Conservation (phyloP, 2,113 vertebrate genomes). For the Salvelinus namaycush region DNA sequence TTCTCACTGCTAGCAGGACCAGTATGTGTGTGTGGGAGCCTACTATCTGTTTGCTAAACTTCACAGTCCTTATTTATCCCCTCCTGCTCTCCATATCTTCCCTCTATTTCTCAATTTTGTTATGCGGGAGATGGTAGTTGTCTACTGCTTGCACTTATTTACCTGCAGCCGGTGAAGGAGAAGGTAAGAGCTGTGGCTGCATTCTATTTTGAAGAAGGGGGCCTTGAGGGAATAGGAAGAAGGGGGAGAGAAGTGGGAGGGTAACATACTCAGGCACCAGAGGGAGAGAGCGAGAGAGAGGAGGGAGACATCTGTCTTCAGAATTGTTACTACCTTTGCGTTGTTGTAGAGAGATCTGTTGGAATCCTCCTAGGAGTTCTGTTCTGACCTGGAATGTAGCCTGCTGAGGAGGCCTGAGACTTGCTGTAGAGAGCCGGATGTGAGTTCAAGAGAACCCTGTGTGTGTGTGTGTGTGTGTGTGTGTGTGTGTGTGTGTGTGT, state of each 20-base stretch:
- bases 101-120: neutral
- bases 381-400: slow-evolving; percentile 36
- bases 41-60: neutral
- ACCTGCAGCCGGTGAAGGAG: slow-evolving; percentile 14
- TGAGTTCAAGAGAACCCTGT: slow-evolving; percentile 22
- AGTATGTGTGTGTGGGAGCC: neutral
- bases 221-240: slow-evolving; percentile 5
- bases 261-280: neutral
- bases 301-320: slow-evolving; percentile 31
- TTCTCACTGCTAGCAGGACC: slow-evolving; percentile 44
- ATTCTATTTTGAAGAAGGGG: neutral
- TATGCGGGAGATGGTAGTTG: slow-evolving; percentile 18
- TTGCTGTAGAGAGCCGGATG: slow-evolving; percentile 33
- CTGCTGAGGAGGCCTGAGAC: neutral
- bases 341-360: slow-evolving; percentile 36
- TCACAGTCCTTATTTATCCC: slow-evolving; percentile 21
- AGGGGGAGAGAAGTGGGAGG: slow-evolving; percentile 21
- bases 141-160: slow-evolving; percentile 29
- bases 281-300: slow-evolving; percentile 6
- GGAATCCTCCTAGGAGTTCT: slow-evolving; percentile 9
- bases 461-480: neutral
- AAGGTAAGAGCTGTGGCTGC: slow-evolving; percentile 33
- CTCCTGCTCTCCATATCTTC: neutral
- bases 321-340: slow-evolving; percentile 41
- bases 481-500: too few species aligned